Base-by-base conservation (phyloP, 1,140 invertebrate genomes). In the Xylocopa sonorina region DNA sequence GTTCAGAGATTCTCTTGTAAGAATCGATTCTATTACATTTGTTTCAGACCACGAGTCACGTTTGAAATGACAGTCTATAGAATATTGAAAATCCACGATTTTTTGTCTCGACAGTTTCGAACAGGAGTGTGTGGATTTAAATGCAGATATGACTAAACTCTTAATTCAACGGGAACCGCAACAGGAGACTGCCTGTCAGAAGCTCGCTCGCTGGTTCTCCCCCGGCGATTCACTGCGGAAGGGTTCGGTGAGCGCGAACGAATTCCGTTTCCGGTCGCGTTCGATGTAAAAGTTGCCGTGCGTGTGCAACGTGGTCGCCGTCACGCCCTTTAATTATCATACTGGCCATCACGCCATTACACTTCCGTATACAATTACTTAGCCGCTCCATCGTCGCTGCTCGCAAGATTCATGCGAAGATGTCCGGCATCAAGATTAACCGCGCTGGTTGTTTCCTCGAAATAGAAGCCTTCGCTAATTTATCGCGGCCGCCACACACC, bases 321-420 rank as follows among this genome's bases (percentile, higher is more conserved):
- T 84, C 84, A 80, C 76, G 57, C 84, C 79, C 81, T 86, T 85
- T 82, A 86, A 86, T 86, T 86, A 86, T 82, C 83, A 78, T 78
- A 72, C 57, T 32, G 53, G 46, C 75, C 72, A 85, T 85, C 79
- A 67, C 71, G 60, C 76, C 81, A 80, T 85, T 83, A 80, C 34
- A 81, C 66, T 85, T 86, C 76, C 76, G 72, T 85, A 64, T 62
- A 83, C 80, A 86, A 86, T 85, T 86, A 83, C 84, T 86, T 86
- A 83, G 67, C 46, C 57, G 41, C 27, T 79, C 50, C 50, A 79
- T 79, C 69, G 63, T 80, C 64, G 71, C 71, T 58, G 24, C 60
- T 78, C 71, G 43, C 46, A 80, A 64, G 78, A 74, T 75, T 62
- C 68, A 34, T 79, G 43, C 48, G 77, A 84, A 82, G 76, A 82